Conservation (phyloP, 2,888 invertebrate species). For the Acleris laterana region DNA sequence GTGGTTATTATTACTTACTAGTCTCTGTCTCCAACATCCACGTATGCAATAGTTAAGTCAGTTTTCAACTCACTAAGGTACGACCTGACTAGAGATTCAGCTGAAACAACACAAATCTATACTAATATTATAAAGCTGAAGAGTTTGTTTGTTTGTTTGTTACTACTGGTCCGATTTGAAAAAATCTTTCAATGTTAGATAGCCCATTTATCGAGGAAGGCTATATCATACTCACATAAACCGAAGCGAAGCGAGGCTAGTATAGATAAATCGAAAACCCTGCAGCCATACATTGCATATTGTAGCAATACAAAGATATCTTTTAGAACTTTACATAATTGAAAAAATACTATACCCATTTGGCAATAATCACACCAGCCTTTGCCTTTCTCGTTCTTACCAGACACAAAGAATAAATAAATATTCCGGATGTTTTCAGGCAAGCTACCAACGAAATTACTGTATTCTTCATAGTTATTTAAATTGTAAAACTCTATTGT, state of each 20-base stretch:
- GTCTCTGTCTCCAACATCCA: slow-evolving; percentile 90
- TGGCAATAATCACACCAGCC: slow-evolving; percentile 90
- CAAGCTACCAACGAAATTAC: slow-evolving; percentile 53
- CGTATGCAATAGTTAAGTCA: slow-evolving; percentile 88
- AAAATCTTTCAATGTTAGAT: too few relatives aligned
- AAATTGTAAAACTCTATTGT: slow-evolving; percentile 51
- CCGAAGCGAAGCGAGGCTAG: too few relatives aligned
- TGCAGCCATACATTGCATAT: background rate
- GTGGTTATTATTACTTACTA: slow-evolving; percentile 85
- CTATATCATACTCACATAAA: too few relatives aligned
- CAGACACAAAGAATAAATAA: slow-evolving; percentile 80
- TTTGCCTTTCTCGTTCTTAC: too few relatives aligned
- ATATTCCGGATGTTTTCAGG: slow-evolving; percentile 53
- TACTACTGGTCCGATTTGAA: too few relatives aligned
- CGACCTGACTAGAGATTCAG: slow-evolving; percentile 90
- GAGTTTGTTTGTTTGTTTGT: too few relatives aligned
- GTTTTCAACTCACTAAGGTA: slow-evolving; percentile 86
- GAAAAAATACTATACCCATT: slow-evolving; percentile 53
- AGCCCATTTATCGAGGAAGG: too few relatives aligned
- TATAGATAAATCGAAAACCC: slow-evolving; percentile 19
- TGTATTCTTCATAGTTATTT: slow-evolving; percentile 61
- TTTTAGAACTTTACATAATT: background rate
- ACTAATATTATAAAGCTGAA: too few relatives aligned
- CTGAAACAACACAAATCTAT: slow-evolving; percentile 75
- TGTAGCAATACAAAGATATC: background rate